A percentile compares a stretch with the other conserved stretches of the same genome.
phyloP scores from a whole-genome alignment of 1,140 invertebrate genomes.

The Diachasma alloeum region DNA sequence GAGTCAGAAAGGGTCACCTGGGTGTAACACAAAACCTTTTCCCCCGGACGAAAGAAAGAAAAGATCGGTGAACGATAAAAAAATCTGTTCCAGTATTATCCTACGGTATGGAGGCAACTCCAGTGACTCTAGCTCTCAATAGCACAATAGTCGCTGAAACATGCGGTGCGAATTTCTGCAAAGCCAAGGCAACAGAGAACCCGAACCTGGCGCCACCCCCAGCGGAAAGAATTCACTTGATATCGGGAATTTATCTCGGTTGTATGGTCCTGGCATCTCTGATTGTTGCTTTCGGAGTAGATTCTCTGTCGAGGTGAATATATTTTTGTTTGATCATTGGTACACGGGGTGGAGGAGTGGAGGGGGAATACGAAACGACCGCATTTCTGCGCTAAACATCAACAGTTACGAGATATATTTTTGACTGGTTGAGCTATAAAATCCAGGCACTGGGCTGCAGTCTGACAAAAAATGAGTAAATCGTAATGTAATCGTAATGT shows the following conservation, averaged over 20 bases:
- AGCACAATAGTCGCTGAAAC: conserved; percentile 57
- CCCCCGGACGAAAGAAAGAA: too few relatives aligned
- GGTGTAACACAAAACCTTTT: too few relatives aligned
- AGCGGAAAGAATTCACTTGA: conserved; percentile 75
- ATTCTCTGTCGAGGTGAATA: conserved; percentile 77
- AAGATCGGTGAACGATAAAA: too few relatives aligned
- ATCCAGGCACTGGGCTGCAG: neutral
- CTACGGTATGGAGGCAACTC: conserved; percentile 47
- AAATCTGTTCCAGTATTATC: conserved; percentile 51
- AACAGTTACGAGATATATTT: neutral
- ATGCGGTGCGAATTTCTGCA: conserved; percentile 83
- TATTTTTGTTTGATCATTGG: neutral
- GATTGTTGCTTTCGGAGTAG: conserved; percentile 83
- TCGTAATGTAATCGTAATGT: neutral
- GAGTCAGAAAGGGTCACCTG: too few relatives aligned
- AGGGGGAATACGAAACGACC: neutral
- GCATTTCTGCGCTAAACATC: neutral
- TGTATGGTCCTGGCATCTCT: conserved; percentile 80
- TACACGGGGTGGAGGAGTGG: too few relatives aligned
- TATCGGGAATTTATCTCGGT: conserved; percentile 83
- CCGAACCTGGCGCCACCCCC: conserved; percentile 75
- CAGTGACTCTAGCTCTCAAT: conserved; percentile 38
- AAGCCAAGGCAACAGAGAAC: conserved; percentile 66
- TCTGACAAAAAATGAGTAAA: neutral
- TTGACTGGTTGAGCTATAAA: neutral